These are phyloP conservation scores for Drosophila trapezifrons DNA, from an alignment of 1,140 invertebrate species.

Conservation along the genomic window DNA sequence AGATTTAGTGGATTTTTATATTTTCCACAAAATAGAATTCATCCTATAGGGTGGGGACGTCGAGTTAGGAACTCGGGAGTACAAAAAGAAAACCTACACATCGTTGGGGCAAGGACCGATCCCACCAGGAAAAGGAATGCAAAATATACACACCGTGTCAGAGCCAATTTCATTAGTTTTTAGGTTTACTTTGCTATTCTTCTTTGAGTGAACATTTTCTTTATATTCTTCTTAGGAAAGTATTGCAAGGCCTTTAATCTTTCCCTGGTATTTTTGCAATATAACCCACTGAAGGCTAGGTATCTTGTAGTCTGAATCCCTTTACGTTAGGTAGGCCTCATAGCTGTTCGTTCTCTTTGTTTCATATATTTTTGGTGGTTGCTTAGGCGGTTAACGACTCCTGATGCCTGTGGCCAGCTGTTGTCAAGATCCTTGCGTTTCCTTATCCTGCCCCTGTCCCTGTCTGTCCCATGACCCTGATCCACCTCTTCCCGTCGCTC, in stretches of 20 bases:
- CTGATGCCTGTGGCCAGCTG: slow-evolving; percentile 70
- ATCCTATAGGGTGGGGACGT: too few species aligned
- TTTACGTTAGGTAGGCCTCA: not conserved
- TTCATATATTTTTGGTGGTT: slow-evolving; percentile 56
- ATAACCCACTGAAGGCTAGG: not conserved
- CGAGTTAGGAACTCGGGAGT: too few species aligned
- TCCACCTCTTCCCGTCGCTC: slow-evolving; percentile 14
- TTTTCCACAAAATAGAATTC: too few species aligned
- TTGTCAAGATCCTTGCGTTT: slow-evolving; percentile 53
- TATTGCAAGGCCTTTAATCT: not conserved
- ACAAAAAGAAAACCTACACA: too few species aligned
- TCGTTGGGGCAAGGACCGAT: too few species aligned
- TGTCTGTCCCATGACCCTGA: slow-evolving; percentile 18
- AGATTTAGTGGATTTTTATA: too few species aligned
- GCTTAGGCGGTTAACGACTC: slow-evolving; percentile 48
- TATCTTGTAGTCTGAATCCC: slow-evolving; percentile 12
- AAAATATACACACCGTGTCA: not conserved
- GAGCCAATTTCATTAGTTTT: not conserved
- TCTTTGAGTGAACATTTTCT: too few species aligned
- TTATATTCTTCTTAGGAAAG: too few species aligned
- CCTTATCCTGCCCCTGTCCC: slow-evolving; percentile 9
- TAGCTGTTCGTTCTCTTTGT: slow-evolving; percentile 8
- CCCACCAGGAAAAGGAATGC: too few species aligned
- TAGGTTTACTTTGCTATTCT: not conserved
- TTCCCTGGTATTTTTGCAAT: not conserved